Conservation (phyloP, 2,797 vertebrate genomes). For the Salmo trutta region DNA sequence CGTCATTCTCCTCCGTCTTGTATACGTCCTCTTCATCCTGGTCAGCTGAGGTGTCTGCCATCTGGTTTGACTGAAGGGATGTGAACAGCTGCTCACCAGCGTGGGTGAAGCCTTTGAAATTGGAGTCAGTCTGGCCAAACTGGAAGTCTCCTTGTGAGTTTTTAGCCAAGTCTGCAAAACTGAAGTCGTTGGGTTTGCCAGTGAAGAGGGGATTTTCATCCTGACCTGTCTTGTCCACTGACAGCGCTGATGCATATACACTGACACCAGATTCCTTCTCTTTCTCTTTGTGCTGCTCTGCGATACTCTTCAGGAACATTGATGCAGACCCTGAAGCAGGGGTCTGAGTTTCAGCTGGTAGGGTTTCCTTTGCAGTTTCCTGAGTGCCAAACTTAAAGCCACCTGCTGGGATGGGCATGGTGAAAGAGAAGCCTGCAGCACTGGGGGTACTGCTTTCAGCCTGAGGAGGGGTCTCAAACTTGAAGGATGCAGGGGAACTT, state of each 20-base stretch:
- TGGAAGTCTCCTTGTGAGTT: conserved; percentile 79
- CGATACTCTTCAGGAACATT: conserved; percentile 73
- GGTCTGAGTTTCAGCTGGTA: conserved; percentile 32
- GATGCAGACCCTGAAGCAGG: conserved; percentile 64
- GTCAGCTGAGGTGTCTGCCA: conserved; percentile 70
- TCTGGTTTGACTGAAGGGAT: conserved; percentile 66
- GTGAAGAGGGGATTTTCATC: conserved; percentile 77
- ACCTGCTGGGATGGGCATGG: conserved; percentile 68
- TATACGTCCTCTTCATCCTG: conserved; percentile 90
- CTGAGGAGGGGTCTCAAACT: conserved; percentile 76
- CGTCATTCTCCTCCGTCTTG: conserved; percentile 93
- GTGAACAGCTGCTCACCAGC: conserved; percentile 89
- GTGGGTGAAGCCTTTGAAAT: conserved; percentile 88
- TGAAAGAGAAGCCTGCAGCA: conserved; percentile 83
- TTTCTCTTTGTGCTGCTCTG: conserved; percentile 80
- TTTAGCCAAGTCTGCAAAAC: conserved; percentile 91
- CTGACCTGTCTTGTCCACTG: conserved; percentile 17
- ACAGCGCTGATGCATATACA: conserved; percentile 10
- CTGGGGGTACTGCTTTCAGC: conserved; percentile 64
- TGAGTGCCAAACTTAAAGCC: conserved; percentile 91
- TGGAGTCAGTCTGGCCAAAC: conserved; percentile 84
- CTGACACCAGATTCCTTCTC: conserved; percentile 56
- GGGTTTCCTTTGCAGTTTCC: conserved; percentile 70
- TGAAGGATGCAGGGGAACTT: conserved; percentile 71
- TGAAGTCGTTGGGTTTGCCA: conserved; percentile 75